Base-by-base conservation (phyloP, 1,140 invertebrate species). In the Andrena cerasifolii region DNA sequence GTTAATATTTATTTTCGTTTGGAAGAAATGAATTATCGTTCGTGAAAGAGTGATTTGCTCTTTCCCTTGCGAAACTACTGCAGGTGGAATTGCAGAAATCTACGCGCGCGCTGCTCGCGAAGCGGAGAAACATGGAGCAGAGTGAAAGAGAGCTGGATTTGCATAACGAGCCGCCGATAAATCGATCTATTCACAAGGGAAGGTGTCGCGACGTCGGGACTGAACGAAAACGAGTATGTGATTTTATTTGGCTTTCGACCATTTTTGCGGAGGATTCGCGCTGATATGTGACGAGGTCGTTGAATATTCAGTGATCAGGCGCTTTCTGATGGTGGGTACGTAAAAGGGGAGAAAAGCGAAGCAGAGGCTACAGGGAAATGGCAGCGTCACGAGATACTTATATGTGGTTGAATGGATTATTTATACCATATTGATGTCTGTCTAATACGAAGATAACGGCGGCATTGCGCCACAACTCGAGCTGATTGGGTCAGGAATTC, bases 161-260 rank as follows among this genome's bases (percentile, higher is more conserved):
- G 47, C 49, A 79, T 79, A 79, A 80, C 54, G 58, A 65, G 26
- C 21, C 21, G 68, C 28, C 74, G 73, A 85, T 86, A 75, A 83
- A 80, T 82, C 45, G 47, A 66, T 66, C 45, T 10, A 51, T 51
- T 21, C n/a, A n/a, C n/a, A n/a, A n/a, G n/a, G n/a, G n/a, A n/a
- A n/a, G n/a, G n/a, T n/a, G n/a, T n/a, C 14, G 71, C 33, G 24
- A 54, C 0, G 47, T 1, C n/a, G 10, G 24, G 51, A 24, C 3
- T 58, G 49, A 31, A 26, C n/a, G 6, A 31, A 24, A 47, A 65
- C 45, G 28, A 49, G n/a, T n/a, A n/a, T 8, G 61, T 65, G n/a
- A 66, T 66, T 66, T 66, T 18, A 18, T 66, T 33, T n/a, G n/a
- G n/a, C n/a, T n/a, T n/a, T n/a, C n/a, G n/a, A n/a, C n/a, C n/a